Conservation (phyloP, 2,797 vertebrate species). For the Chelon labrosus region DNA sequence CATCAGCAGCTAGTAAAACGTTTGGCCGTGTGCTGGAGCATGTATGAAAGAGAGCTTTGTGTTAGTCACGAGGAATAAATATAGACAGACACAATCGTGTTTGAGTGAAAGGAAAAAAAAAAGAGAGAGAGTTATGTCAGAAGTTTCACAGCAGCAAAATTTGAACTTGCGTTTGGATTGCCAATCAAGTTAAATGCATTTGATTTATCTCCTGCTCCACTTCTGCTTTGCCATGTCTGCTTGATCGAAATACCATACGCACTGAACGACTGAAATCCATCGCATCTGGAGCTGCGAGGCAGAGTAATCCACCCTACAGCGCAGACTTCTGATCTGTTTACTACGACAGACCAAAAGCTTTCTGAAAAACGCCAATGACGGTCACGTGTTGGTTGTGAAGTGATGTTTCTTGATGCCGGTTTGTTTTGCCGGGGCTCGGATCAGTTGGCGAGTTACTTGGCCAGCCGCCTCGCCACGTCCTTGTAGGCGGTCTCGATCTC, state of each 20-base stretch:
- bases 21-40: constrained; percentile 58
- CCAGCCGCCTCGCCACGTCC: constrained; percentile 92
- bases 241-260: constrained; percentile 42
- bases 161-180: constrained; percentile 27
- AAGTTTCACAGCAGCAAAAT: constrained; percentile 46
- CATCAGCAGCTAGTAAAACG: constrained; percentile 75
- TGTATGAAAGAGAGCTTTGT: constrained; percentile 78
- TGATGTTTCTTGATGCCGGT: constrained; percentile 10
- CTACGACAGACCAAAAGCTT: constrained; percentile 22
- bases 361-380: constrained; percentile 8
- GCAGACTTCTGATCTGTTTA: constrained; percentile 42
- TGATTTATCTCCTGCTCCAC: constrained; percentile 51
- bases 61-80: constrained; percentile 71
- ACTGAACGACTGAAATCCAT: constrained; percentile 27
- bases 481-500: constrained; percentile 96
- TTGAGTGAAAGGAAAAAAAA: constrained; percentile 35
- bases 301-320: background rate
- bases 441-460: constrained; percentile 79
- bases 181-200: constrained; percentile 34
- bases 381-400: constrained; percentile 14
- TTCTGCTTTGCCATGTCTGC: constrained; percentile 38
- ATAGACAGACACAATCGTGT: constrained; percentile 67
- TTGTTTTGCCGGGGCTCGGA: constrained; percentile 15
- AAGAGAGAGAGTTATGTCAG: constrained; percentile 40
- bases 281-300: constrained; percentile 33